phyloP scores from a whole-genome alignment of 2,888 invertebrate species.

The Mesoligia furuncula region DNA sequence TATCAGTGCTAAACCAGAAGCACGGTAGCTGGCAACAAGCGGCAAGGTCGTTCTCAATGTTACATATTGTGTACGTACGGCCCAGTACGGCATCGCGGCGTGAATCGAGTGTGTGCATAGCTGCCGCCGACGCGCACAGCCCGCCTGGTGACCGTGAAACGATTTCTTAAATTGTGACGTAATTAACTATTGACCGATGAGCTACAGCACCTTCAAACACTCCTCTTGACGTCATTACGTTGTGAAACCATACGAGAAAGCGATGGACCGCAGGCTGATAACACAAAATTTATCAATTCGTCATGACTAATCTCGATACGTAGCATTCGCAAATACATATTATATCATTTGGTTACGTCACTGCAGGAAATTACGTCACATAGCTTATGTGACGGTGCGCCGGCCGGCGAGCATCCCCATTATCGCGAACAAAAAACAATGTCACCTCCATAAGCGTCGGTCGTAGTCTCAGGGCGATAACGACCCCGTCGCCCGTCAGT shows the following conservation, averaged over 20 bases:
- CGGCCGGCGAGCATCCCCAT: slow-evolving; percentile 69
- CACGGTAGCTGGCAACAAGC: slow-evolving; percentile 78
- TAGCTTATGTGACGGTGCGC: slow-evolving; percentile 47
- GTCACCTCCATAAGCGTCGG: slow-evolving; percentile 74
- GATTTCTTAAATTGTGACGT: slow-evolving; percentile 64
- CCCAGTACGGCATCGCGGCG: slow-evolving; percentile 39
- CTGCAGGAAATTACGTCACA: slow-evolving; percentile 72
- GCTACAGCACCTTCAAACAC: slow-evolving; percentile 29
- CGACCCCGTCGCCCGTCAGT: slow-evolving; percentile 69
- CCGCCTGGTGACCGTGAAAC: slow-evolving; percentile 72
- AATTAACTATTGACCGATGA: slow-evolving; percentile 52
- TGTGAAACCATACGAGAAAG: slow-evolving; percentile 21
- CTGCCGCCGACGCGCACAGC: slow-evolving; percentile 67
- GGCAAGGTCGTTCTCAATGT: slow-evolving; percentile 87
- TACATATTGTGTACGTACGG: slow-evolving; percentile 75
- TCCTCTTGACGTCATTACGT: slow-evolving; percentile 54
- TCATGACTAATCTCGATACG: slow-evolving; percentile 59
- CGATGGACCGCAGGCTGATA: slow-evolving; percentile 26
- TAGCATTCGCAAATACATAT: slow-evolving; percentile 53
- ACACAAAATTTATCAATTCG: slow-evolving; percentile 56
- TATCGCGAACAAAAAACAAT: slow-evolving; percentile 72
- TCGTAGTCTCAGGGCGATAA: slow-evolving; percentile 70
- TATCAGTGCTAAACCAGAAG: slow-evolving; percentile 68
- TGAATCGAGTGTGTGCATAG: slow-evolving; percentile 74
- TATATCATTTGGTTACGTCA: slow-evolving; percentile 60